Percentiles rank a stretch among this genome's conserved stretches.
Conservation (phyloP, 2,113 vertebrate genomes). For the Podiceps cristatus region DNA sequence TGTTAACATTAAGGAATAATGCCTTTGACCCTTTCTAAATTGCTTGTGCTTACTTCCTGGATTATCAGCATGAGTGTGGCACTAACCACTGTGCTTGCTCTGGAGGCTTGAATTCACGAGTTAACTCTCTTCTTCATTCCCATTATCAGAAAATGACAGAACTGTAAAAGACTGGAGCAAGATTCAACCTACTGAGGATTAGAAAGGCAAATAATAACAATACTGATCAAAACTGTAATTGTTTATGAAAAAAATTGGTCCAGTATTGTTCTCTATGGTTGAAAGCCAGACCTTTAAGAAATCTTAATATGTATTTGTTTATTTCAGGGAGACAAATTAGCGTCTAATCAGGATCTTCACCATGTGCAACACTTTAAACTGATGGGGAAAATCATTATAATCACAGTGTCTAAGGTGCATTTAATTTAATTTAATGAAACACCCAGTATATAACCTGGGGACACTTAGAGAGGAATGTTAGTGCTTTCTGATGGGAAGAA, state of each 20-base stretch:
- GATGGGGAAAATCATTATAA: background rate
- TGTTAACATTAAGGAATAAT: background rate
- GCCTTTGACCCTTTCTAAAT: background rate
- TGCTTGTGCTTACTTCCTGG: background rate
- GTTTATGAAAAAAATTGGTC: background rate
- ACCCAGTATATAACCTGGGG: background rate
- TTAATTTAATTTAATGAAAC: background rate
- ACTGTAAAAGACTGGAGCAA: background rate
- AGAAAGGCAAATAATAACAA: background rate
- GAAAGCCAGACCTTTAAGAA: background rate
- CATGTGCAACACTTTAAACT: background rate
- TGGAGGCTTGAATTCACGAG: background rate
- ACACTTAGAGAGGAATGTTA: background rate
- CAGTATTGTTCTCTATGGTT: background rate
- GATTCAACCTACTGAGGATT: background rate
- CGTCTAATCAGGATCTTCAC: background rate
- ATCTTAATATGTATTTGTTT: background rate
- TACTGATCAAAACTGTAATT: background rate
- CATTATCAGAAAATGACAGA: background rate
- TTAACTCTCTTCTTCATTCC: background rate
- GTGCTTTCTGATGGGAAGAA: background rate
- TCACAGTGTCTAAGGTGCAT: background rate
- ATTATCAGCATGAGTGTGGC: background rate
- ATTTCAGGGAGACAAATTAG: background rate
- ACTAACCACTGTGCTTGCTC: background rate